These are phyloP conservation scores for Typhlomys cinereus DNA, from an alignment of 2,113 vertebrate species.

Conservation along the genomic window DNA sequence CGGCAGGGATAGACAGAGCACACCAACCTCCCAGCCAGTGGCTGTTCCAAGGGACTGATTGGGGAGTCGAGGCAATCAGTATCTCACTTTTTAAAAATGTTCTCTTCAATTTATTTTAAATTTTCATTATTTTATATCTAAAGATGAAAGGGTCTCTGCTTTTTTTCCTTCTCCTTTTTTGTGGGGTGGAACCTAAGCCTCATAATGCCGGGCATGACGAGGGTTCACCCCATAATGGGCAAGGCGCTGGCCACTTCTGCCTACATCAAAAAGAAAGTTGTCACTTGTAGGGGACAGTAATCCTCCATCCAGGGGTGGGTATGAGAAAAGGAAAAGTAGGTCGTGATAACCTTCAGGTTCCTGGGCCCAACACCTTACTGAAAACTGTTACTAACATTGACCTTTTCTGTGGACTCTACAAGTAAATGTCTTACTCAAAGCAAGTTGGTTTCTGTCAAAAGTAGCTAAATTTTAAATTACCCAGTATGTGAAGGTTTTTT, in stretches of 20 bases:
- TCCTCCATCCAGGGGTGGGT: background rate
- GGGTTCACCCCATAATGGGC: background rate
- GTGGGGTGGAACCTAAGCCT: background rate
- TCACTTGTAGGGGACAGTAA: background rate
- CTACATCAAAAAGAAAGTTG: background rate
- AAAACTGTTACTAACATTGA: background rate
- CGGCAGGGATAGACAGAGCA: background rate
- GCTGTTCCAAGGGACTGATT: background rate
- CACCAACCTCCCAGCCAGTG: background rate
- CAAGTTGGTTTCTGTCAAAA: conserved; percentile 3
- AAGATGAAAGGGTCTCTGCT: background rate
- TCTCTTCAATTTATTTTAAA: background rate
- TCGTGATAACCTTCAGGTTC: background rate
- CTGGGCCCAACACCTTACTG: background rate
- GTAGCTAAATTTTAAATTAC: conserved; percentile 14
- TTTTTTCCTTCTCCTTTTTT: background rate
- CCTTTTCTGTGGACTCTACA: background rate
- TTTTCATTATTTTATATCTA: background rate
- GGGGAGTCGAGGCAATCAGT: background rate
- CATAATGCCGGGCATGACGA: too few species aligned
- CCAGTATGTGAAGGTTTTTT: conserved; percentile 17
- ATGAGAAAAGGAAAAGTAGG: background rate
- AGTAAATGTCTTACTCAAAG: background rate
- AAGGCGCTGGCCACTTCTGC: background rate
- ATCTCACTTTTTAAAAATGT: background rate